Evolutionary conservation across 2,888 invertebrate genomes (phyloP).

Genomic region (Himalopsyche anomala): DNA sequence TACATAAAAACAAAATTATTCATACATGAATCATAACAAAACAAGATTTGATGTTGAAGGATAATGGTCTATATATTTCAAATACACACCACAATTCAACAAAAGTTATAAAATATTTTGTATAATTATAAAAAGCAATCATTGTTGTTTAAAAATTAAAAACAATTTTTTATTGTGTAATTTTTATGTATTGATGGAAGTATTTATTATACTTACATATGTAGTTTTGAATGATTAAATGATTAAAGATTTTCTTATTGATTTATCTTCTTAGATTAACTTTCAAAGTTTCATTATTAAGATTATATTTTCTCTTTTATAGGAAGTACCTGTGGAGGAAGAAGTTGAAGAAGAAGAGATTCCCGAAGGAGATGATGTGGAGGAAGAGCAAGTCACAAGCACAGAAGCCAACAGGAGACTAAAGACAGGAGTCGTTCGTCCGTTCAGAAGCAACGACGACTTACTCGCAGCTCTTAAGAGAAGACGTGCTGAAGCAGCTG

Average conservation of each 20-base stretch:
- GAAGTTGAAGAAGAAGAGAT: conserved; percentile 77
- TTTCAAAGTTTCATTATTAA: neutral
- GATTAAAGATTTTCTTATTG: neutral
- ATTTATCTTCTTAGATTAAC: neutral
- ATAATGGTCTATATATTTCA: too few relatives aligned
- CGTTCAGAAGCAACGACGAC: conserved; percentile 88
- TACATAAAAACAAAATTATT: too few relatives aligned
- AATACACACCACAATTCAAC: too few relatives aligned
- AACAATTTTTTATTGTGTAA: neutral
- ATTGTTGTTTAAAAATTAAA: too few relatives aligned
- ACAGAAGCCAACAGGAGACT: conserved; percentile 83
- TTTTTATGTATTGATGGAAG: neutral
- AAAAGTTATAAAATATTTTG: too few relatives aligned
- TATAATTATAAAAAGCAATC: too few relatives aligned
- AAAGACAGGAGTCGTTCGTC: conserved; percentile 81
- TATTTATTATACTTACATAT: neutral
- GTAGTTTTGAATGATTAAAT: neutral
- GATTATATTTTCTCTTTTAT: neutral
- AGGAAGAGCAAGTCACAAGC: conserved; percentile 78
- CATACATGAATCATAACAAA: too few relatives aligned
- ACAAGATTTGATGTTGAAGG: too few relatives aligned
- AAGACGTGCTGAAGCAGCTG: conserved; percentile 82
- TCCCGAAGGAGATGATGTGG: conserved; percentile 76
- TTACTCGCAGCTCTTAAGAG: conserved; percentile 84
- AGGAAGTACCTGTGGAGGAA: conserved; percentile 67